Percentiles rank a stretch among this genome's conserved stretches.
Evolutionary conservation across 2,797 vertebrate genomes (phyloP).

Genomic region (Melanotaenia boesemani): DNA sequence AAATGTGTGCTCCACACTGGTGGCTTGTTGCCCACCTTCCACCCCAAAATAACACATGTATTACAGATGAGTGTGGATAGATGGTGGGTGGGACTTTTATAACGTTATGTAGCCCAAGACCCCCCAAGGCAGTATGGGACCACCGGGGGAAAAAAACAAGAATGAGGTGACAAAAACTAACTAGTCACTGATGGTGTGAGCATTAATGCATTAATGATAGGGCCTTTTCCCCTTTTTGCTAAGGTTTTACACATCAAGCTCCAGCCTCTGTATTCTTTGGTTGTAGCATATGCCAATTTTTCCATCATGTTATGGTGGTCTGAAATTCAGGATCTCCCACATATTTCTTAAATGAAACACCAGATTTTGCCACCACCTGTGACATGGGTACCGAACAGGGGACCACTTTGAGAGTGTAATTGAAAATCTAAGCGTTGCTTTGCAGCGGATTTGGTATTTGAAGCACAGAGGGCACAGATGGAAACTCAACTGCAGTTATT

Average conservation of each 20-base stretch:
- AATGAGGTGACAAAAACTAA: conserved; percentile 45
- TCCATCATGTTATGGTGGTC: conserved; percentile 52
- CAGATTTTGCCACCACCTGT: conserved; percentile 68
- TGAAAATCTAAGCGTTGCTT: conserved; percentile 64
- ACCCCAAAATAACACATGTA: conserved; percentile 67
- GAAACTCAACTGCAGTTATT: conserved; percentile 77
- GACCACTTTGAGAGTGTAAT: conserved; percentile 69
- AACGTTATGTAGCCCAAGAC: conserved; percentile 46
- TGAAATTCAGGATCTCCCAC: conserved; percentile 44
- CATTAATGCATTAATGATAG: not conserved
- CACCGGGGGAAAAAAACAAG: conserved; percentile 67
- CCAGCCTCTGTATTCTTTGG: conserved; percentile 37
- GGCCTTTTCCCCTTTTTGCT: not conserved
- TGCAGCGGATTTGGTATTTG: conserved; percentile 61
- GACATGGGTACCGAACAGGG: conserved; percentile 34
- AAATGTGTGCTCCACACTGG: conserved; percentile 74
- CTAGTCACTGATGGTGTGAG: not conserved
- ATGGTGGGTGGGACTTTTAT: conserved; percentile 52
- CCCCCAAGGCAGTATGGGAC: conserved; percentile 61
- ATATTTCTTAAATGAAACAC: conserved; percentile 62
- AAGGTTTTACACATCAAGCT: conserved; percentile 16
- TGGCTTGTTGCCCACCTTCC: conserved; percentile 51
- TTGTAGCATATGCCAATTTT: conserved; percentile 62
- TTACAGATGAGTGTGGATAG: conserved; percentile 68
- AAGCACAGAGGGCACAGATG: conserved; percentile 61